These are phyloP conservation scores for Tonatia bakeri DNA, from an alignment of 2,113 vertebrate genomes.

Conservation along the genomic window DNA sequence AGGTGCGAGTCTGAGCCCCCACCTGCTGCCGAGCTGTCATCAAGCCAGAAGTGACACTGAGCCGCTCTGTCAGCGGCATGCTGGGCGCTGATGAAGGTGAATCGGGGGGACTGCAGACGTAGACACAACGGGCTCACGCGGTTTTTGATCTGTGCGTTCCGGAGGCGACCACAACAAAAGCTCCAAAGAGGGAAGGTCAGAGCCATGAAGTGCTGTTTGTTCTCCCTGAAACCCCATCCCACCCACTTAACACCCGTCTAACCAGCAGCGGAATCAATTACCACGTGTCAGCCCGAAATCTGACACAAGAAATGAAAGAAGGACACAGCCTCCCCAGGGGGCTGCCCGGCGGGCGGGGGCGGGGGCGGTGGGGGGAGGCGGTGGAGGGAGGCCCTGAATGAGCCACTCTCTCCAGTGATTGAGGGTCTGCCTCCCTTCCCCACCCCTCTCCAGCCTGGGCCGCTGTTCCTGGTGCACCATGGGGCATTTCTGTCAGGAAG, in stretches of 20 bases:
- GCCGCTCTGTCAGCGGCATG: slow-evolving; percentile 30
- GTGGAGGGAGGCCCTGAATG: slow-evolving; percentile 56
- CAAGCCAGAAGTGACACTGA: slow-evolving; percentile 16
- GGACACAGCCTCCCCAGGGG: slow-evolving; percentile 87
- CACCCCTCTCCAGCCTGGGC: background rate
- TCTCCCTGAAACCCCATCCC: slow-evolving; percentile 98
- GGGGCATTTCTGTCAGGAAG: slow-evolving; percentile 52
- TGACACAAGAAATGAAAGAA: slow-evolving; percentile 91
- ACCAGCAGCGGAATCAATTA: slow-evolving; percentile 97
- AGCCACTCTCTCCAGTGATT: slow-evolving; percentile 44
- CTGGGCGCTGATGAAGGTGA: slow-evolving; percentile 52
- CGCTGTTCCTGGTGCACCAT: slow-evolving; percentile 21
- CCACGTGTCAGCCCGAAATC: slow-evolving; percentile 95
- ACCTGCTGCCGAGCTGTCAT: slow-evolving; percentile 14
- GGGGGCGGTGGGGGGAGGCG: background rate
- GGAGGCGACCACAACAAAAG: slow-evolving; percentile 84
- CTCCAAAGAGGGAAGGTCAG: slow-evolving; percentile 85
- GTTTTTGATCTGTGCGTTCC: slow-evolving; percentile 75
- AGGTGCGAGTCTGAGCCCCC: background rate
- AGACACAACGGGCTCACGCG: slow-evolving; percentile 64
- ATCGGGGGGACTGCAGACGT: slow-evolving; percentile 44
- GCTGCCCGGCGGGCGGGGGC: background rate
- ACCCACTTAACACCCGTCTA: slow-evolving; percentile 92
- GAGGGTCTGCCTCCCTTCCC: slow-evolving; percentile 64
- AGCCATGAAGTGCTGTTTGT: slow-evolving; percentile 93